Base-by-base conservation (phyloP, 2,797 vertebrate species). In the Fistularia commersonii region DNA sequence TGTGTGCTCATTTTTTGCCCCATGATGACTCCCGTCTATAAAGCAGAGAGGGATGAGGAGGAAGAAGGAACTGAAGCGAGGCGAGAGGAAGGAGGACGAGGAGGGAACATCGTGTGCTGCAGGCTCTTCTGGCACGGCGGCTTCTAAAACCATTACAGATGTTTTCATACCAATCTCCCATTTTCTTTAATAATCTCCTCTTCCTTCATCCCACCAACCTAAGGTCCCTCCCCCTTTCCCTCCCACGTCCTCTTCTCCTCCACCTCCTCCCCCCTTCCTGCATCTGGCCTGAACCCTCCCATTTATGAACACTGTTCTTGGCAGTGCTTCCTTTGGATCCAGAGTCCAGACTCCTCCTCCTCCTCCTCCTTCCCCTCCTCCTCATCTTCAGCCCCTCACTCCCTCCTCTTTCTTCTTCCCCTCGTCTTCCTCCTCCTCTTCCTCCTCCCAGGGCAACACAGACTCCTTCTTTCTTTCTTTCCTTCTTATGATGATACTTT, bases 51-150 rank as follows among this genome's bases (percentile, higher is more conserved):
- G 31, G 38, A 23, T 33, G 32, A 7, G 44, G 12, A 44, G 41
- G 8, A 23, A 7, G 35, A n/a, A 41, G 13, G 54, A 65, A 48
- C 46, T 40, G 8, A 64, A 55, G 54, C 45, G 47, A 48, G 48
- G 44, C 32, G 8, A 53, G 36, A 44, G 23, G 54, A 50, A 55
- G 52, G 32, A 32, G 38, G 43, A 64, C 46, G 57, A 53, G 64
- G 64, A 62, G 61, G 70, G 90, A 89, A 89, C 89, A 90, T 64
- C 79, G 48, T 80, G 84, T 89, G 81, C 88, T 83, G 82, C 84
- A 85, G 69, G 80, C 76, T 74, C 57, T 51, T 74, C 68, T 80
- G 77, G 78, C 49, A 42, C 66, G 54, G 48, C 34, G 54, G 41
- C 65, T 45, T 64, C 65, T 62, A 64, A 81, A 83, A 77, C 54